Evolutionary conservation across 2,797 vertebrate species (phyloP).

Genomic region (Dallia pectoralis): DNA sequence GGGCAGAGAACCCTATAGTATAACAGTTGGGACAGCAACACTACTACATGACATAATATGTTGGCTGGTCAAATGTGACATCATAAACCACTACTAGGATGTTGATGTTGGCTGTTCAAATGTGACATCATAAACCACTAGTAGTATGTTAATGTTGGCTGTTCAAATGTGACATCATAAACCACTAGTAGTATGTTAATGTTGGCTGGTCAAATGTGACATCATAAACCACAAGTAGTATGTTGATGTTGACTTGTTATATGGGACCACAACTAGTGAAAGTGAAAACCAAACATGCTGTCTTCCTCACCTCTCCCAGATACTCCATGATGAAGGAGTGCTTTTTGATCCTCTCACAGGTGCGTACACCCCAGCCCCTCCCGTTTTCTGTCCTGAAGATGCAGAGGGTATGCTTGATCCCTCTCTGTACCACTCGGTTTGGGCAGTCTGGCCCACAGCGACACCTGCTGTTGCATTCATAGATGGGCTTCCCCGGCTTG

Average conservation of each 20-base stretch:
- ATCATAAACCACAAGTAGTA: not conserved
- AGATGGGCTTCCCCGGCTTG: slow-evolving; percentile 79
- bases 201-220: not conserved
- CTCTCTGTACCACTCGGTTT: slow-evolving; percentile 81
- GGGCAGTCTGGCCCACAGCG: slow-evolving; percentile 74
- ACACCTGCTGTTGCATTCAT: slow-evolving; percentile 81
- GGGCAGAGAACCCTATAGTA: slow-evolving; percentile 5
- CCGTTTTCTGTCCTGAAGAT: slow-evolving; percentile 80
- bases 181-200: not conserved
- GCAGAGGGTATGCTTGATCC: slow-evolving; percentile 78
- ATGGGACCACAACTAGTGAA: not conserved
- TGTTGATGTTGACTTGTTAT: not conserved
- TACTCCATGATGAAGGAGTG: slow-evolving; percentile 84
- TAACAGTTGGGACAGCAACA: not conserved
- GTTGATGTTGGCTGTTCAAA: not conserved
- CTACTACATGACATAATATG: not conserved
- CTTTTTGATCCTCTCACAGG: slow-evolving; percentile 78
- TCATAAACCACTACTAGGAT: not conserved
- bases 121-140: not conserved
- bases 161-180: not conserved
- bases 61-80: not conserved
- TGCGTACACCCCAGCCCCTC: slow-evolving; percentile 80
- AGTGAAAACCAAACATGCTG: not conserved
- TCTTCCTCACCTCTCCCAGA: slow-evolving; percentile 76
- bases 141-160: not conserved